phyloP scores from a whole-genome alignment of 1,140 invertebrate species.

The Achatina immaculata region DNA sequence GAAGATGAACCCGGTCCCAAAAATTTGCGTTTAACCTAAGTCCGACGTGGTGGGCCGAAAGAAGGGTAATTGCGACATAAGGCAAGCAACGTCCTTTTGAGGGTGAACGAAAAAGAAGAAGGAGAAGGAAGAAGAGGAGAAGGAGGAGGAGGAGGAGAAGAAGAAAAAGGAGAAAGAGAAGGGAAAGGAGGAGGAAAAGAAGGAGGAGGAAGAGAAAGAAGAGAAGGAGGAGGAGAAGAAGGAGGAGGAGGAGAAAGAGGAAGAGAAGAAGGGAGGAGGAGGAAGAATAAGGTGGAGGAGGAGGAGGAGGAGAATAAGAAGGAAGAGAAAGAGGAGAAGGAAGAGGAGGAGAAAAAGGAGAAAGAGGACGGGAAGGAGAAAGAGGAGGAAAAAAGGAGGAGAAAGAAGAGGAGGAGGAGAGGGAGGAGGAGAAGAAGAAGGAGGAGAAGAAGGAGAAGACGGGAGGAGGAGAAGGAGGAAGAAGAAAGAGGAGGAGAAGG shows the following conservation, averaged over 20 bases:
- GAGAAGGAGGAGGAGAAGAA: background rate
- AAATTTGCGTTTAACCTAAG: background rate
- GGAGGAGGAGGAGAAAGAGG: background rate
- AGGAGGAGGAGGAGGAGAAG: conserved; percentile 2
- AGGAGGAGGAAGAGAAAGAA: background rate
- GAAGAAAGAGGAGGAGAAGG: background rate
- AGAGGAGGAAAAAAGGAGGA: background rate
- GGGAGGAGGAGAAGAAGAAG: background rate
- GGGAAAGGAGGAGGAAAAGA: background rate
- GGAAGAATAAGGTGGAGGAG: too few species aligned
- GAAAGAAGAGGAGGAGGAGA: background rate
- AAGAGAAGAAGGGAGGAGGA: background rate
- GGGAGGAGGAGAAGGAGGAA: too few species aligned
- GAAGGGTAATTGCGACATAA: too few species aligned
- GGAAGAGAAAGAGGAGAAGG: too few species aligned
- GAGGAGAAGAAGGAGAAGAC: too few species aligned
- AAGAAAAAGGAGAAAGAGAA: conserved; percentile 5
- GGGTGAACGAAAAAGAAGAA: too few species aligned
- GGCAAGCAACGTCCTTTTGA: too few species aligned
- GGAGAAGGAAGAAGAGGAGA: background rate
- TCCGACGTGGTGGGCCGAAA: too few species aligned
- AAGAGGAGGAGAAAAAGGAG: too few species aligned
- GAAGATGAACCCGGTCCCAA: too few species aligned
- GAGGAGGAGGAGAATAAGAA: too few species aligned
- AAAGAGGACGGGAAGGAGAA: too few species aligned